These are phyloP conservation scores for Colossoma macropomum DNA, from an alignment of 2,113 vertebrate species.

Conservation along the genomic window DNA sequence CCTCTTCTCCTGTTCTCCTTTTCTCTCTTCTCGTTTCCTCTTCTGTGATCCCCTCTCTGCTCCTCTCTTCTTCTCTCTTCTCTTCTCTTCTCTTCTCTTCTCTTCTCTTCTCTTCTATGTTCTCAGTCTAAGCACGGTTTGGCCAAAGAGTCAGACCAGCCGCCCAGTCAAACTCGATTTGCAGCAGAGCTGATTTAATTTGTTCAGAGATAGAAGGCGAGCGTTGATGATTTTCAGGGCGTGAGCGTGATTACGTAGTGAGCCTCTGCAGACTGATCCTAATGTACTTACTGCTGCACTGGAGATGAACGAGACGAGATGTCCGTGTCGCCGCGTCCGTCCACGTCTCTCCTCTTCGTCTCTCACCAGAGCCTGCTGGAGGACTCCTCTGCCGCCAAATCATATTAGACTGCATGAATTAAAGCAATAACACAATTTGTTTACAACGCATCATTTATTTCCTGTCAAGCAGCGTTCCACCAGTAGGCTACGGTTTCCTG, in stretches of 20 bases:
- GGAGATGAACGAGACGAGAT: constrained; percentile 58
- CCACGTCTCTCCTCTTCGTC: constrained; percentile 25
- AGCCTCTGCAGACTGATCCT: constrained; percentile 62
- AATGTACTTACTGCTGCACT: constrained; percentile 69
- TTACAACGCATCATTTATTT: constrained; percentile 80
- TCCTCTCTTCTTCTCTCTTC: too few relatives aligned
- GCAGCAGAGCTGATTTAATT: constrained; percentile 65
- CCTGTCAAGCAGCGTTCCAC: constrained; percentile 71
- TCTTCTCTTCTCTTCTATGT: constrained; percentile 6
- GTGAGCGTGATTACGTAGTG: constrained; percentile 53
- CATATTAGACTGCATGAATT: constrained; percentile 81
- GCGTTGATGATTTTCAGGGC: constrained; percentile 55
- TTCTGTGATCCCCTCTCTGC: neutral
- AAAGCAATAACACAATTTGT: constrained; percentile 82
- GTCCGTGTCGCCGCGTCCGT: constrained; percentile 42
- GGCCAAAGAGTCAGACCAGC: constrained; percentile 47
- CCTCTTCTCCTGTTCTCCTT: neutral
- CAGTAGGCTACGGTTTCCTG: constrained; percentile 65
- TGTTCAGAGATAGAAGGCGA: constrained; percentile 59
- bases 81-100: too few relatives aligned
- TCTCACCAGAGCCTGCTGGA: constrained; percentile 60
- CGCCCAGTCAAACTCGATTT: constrained; percentile 61
- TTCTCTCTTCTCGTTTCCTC: neutral
- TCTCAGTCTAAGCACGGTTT: constrained; percentile 55
- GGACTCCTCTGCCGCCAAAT: constrained; percentile 72